A percentile compares a stretch with the other conserved stretches of the same genome.
phyloP scores from a whole-genome alignment of 2,113 vertebrate genomes.

The Melospiza georgiana region DNA sequence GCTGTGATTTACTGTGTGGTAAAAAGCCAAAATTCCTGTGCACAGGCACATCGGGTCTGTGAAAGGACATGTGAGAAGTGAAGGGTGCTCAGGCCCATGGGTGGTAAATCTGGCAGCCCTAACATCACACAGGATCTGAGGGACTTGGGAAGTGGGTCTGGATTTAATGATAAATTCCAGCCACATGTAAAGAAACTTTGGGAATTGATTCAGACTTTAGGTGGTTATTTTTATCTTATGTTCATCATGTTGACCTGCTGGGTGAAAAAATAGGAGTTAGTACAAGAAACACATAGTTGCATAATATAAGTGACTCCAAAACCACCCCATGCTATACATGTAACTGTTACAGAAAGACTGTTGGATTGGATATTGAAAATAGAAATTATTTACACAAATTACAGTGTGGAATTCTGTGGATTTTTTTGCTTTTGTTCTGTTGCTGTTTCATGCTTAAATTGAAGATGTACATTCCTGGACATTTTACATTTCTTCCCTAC shows the following conservation, averaged over 20 bases:
- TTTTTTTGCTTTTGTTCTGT: not conserved
- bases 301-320: not conserved
- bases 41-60: fast-evolving
- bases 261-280: not conserved
- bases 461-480: not conserved
- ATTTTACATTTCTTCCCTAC: not conserved
- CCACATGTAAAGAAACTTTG: not conserved
- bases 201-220: not conserved
- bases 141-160: not conserved
- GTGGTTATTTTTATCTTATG: not conserved
- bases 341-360: not conserved
- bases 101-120: not conserved
- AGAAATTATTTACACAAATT: not conserved
- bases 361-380: not conserved
- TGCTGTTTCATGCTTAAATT: not conserved
- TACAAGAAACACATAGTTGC: not conserved
- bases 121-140: not conserved
- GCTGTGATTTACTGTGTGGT: not conserved
- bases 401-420: not conserved
- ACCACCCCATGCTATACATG: not conserved
- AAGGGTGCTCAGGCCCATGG: not conserved
- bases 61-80: not conserved
- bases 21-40: not conserved
- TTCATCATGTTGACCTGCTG: not conserved
- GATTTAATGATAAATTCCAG: not conserved